These are phyloP conservation scores for Nebria ingens DNA, from an alignment of 1,140 invertebrate species.

Conservation along the genomic window DNA sequence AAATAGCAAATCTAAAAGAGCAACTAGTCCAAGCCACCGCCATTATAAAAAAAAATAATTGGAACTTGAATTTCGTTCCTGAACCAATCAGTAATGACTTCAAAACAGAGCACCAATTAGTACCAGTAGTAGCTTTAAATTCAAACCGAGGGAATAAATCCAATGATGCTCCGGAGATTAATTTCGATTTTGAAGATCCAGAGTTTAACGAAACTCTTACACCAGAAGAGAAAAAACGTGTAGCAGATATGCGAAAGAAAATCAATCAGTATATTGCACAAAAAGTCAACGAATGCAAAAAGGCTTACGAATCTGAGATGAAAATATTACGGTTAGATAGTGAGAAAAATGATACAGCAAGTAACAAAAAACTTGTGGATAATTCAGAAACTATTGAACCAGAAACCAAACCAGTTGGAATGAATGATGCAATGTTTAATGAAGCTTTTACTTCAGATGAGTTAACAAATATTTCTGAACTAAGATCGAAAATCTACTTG, in stretches of 20 bases:
- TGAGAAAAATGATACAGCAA: background rate
- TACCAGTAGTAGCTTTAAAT: conserved; percentile 11
- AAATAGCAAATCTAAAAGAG: conserved; percentile 48
- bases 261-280: conserved; percentile 16
- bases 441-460: background rate
- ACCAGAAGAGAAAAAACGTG: conserved; percentile 10
- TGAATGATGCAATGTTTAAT: background rate
- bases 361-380: conserved; percentile 11
- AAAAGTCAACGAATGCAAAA: conserved; percentile 13
- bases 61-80: conserved; percentile 31
- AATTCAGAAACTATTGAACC: conserved; percentile 14
- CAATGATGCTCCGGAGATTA: background rate
- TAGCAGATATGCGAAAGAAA: conserved; percentile 17
- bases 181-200: conserved; percentile 16
- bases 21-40: conserved; percentile 41
- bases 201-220: conserved; percentile 16
- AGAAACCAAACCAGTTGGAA: background rate
- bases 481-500: conserved; percentile 23
- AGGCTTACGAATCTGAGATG: conserved; percentile 15
- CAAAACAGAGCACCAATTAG: conserved; percentile 20
- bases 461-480: background rate
- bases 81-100: conserved; percentile 30
- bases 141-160: background rate
- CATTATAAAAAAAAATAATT: conserved; percentile 34
- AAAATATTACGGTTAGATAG: conserved; percentile 10